Evolutionary conservation across 2,113 vertebrate species (phyloP).

Genomic region (Anarhynchus alexandrinus): DNA sequence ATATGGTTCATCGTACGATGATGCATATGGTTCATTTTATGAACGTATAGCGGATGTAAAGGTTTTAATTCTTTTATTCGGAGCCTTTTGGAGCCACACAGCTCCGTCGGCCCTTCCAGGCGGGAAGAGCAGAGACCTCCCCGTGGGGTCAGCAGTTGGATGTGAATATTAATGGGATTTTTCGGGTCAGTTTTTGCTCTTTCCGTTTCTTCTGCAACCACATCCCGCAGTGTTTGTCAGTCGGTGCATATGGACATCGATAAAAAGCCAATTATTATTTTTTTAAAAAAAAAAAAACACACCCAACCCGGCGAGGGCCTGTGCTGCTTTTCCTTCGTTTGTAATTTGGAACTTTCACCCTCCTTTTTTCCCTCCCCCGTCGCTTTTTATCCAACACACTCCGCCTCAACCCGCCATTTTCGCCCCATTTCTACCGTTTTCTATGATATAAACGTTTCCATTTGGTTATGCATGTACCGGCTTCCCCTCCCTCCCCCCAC

Average conservation of each 20-base stretch:
- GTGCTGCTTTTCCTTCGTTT: too few relatives aligned
- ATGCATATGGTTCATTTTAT: neutral
- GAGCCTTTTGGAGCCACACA: neutral
- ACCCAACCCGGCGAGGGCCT: too few relatives aligned
- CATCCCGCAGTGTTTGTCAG: rapidly evolving
- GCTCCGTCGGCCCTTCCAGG: neutral
- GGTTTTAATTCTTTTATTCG: neutral
- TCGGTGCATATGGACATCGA: neutral
- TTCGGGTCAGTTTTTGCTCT: neutral
- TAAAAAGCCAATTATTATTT: neutral
- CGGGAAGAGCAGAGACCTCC: neutral
- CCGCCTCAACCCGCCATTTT: too few relatives aligned
- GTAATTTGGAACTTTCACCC: too few relatives aligned
- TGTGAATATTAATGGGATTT: neutral
- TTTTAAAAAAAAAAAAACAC: too few relatives aligned
- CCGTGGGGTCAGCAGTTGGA: rapidly evolving
- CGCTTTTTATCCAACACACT: too few relatives aligned
- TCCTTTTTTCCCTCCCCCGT: too few relatives aligned
- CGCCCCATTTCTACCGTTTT: too few relatives aligned
- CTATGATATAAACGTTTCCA: too few relatives aligned
- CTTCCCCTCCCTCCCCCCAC: too few relatives aligned
- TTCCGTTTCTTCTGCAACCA: neutral
- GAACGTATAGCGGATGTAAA: neutral
- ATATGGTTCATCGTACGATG: neutral
- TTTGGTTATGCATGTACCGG: too few relatives aligned